Evolutionary conservation across 64 coral and sea anemone species (phyloP).

Genomic region (Actinia equina): DNA sequence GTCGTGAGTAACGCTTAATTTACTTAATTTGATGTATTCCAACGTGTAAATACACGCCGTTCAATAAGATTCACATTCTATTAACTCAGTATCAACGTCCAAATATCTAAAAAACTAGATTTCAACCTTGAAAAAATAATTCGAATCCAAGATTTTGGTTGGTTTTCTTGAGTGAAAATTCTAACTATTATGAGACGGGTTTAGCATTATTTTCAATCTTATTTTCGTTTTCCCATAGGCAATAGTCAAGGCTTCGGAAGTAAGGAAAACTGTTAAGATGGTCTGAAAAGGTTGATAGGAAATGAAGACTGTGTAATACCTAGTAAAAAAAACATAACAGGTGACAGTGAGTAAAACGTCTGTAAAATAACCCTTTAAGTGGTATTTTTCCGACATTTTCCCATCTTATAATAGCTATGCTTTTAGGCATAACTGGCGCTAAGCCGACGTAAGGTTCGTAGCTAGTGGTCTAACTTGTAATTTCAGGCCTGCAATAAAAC

Average conservation of each 20-base stretch:
- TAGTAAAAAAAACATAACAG: background rate
- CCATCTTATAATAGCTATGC: background rate
- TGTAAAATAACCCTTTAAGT: conserved; percentile 11
- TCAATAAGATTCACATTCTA: background rate
- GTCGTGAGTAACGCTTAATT: background rate
- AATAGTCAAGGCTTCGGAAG: background rate
- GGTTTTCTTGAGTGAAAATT: too few relatives aligned
- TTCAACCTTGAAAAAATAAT: background rate
- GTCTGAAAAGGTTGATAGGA: background rate
- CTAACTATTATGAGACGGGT: too few relatives aligned
- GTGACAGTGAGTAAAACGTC: background rate
- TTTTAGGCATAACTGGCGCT: background rate
- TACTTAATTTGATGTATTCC: background rate
- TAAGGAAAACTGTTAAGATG: background rate
- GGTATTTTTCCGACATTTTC: background rate
- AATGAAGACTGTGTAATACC: background rate
- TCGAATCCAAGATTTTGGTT: background rate
- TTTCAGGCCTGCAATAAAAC: background rate
- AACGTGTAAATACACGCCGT: background rate
- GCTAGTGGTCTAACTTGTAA: background rate
- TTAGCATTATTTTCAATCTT: too few relatives aligned
- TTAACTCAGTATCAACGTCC: background rate
- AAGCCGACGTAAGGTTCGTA: background rate
- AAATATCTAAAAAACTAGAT: background rate
- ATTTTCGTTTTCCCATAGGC: background rate